Conservation (phyloP, 1,140 invertebrate genomes). For the Tetragonula clypearis region DNA sequence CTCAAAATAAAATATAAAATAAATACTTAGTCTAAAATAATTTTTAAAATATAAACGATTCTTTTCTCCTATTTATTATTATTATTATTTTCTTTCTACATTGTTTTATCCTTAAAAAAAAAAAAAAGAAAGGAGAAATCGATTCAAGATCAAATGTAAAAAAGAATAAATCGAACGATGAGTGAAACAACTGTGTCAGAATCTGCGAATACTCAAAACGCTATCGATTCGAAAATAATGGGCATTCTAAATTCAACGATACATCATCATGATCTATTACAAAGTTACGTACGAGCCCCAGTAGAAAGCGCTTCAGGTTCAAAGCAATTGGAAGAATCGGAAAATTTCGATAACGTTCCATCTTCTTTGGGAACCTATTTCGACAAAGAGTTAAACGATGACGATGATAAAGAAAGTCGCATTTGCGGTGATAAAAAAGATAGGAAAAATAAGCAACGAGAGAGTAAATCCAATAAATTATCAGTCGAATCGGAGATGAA, state of each 20-base stretch:
- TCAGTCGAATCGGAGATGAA: conserved; percentile 77
- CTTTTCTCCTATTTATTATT: not conserved
- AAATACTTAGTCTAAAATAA: not conserved
- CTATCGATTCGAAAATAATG: conserved; percentile 66
- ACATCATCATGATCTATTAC: conserved; percentile 87
- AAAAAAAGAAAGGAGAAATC: not conserved
- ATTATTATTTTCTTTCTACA: not conserved
- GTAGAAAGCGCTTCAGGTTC: conserved; percentile 72
- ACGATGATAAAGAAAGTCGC: conserved; percentile 15
- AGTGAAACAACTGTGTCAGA: conserved; percentile 3
- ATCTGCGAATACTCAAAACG: conserved; percentile 14
- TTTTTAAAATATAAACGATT: not conserved
- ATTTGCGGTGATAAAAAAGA: not conserved
- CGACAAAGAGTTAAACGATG: conserved; percentile 10
- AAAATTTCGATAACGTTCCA: not conserved
- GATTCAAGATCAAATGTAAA: not conserved
- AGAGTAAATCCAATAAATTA: not conserved
- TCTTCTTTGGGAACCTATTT: conserved; percentile 13
- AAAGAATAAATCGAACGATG: not conserved
- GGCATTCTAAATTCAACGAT: conserved; percentile 75
- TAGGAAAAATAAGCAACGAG: not conserved
- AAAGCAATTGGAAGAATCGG: conserved; percentile 38
- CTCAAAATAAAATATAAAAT: not conserved
- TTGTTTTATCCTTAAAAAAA: not conserved
- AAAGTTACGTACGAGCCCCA: conserved; percentile 88